phyloP scores from a whole-genome alignment of 2,113 vertebrate genomes.

The Oreochromis niloticus region DNA sequence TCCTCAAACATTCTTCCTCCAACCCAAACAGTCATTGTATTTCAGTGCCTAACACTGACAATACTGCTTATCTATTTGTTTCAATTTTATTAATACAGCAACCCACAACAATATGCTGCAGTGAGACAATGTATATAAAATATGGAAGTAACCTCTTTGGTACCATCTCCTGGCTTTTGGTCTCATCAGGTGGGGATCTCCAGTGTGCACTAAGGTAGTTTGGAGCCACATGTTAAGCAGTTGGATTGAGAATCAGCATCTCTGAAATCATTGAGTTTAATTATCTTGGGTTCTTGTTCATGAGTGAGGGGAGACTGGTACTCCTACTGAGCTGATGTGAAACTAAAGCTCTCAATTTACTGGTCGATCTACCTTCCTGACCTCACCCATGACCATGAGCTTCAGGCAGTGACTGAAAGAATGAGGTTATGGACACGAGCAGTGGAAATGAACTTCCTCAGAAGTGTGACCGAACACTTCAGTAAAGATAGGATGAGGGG shows the following conservation, averaged over 20 bases:
- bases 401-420: not conserved
- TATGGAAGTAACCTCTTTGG: not conserved
- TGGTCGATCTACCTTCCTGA: not conserved
- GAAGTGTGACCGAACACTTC: not conserved
- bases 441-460: not conserved
- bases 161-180: not conserved
- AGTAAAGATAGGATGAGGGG: not conserved
- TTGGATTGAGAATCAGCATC: not conserved
- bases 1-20: not conserved
- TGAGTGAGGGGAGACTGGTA: not conserved
- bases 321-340: not conserved
- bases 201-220: not conserved
- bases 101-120: not conserved
- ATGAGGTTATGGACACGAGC: not conserved
- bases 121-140: not conserved
- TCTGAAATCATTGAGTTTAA: not conserved
- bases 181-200: not conserved
- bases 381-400: not conserved
- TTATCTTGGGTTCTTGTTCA: not conserved
- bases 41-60: not conserved
- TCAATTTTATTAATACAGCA: not conserved
- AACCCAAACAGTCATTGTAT: not conserved
- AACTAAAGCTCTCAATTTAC: not conserved
- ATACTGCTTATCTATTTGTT: not conserved
- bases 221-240: not conserved